These are phyloP conservation scores for Aquatica leii DNA, from an alignment of 2,888 invertebrate species.

Conservation along the genomic window DNA sequence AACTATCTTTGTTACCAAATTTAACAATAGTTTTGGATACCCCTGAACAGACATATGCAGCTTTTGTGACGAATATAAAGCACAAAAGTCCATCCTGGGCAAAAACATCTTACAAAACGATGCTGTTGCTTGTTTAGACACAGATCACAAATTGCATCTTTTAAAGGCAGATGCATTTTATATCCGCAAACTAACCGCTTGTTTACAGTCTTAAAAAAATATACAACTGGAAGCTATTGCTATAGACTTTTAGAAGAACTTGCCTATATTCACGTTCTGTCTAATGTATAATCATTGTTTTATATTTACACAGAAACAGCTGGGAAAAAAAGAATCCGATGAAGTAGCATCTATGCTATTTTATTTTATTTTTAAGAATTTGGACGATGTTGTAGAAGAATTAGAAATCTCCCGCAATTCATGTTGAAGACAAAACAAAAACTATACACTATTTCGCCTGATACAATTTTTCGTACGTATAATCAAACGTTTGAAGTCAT, in stretches of 20 bases:
- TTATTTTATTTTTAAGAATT: too few species aligned
- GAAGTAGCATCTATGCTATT: too few species aligned
- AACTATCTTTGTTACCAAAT: slow-evolving; percentile 4
- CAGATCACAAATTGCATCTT: too few species aligned
- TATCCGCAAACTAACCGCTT: neutral
- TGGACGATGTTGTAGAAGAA: too few species aligned
- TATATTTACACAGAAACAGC: slow-evolving; percentile 44
- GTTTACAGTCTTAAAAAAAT: neutral
- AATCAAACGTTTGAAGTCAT: neutral
- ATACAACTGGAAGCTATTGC: slow-evolving; percentile 8
- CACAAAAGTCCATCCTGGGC: neutral
- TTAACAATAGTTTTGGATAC: slow-evolving; percentile 10
- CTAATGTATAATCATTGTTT: slow-evolving; percentile 41
- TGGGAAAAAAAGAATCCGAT: too few species aligned
- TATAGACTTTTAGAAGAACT: slow-evolving; percentile 7
- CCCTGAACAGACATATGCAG: slow-evolving; percentile 15
- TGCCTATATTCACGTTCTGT: slow-evolving; percentile 43
- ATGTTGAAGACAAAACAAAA: neutral
- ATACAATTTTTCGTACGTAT: neutral
- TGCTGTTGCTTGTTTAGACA: neutral
- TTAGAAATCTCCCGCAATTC: neutral
- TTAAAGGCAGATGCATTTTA: slow-evolving; percentile 7
- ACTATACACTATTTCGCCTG: too few species aligned
- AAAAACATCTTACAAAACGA: slow-evolving; percentile 2
- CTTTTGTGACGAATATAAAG: too few species aligned